These are phyloP conservation scores for Solea senegalensis DNA, from an alignment of 2,113 vertebrate species.

Conservation along the genomic window DNA sequence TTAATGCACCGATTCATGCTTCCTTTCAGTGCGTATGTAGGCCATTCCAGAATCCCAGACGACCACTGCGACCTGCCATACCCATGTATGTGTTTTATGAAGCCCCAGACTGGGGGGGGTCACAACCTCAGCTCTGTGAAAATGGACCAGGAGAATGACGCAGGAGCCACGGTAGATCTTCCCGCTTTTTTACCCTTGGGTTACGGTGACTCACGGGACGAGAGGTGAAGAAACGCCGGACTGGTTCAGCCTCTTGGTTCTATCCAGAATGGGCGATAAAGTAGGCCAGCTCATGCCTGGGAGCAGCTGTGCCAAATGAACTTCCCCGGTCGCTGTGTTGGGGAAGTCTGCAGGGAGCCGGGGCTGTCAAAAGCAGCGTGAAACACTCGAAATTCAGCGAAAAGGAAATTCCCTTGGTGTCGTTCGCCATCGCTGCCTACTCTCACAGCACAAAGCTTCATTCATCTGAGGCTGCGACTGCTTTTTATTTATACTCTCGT, in stretches of 20 bases:
- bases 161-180: slow-evolving; percentile 1
- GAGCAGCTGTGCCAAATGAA: slow-evolving; percentile 70
- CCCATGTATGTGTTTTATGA: slow-evolving; percentile 19
- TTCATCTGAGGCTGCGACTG: background rate
- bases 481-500: background rate
- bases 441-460: background rate
- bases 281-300: slow-evolving; percentile 75
- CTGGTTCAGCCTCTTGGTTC: slow-evolving; percentile 59
- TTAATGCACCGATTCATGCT: slow-evolving; percentile 41
- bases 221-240: slow-evolving; percentile 40
- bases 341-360: slow-evolving; percentile 53
- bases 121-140: slow-evolving; percentile 36
- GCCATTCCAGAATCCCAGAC: slow-evolving; percentile 33
- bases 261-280: slow-evolving; percentile 63
- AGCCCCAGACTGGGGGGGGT: slow-evolving; percentile 48
- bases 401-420: slow-evolving; percentile 9
- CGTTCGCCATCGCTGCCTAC: slow-evolving; percentile 6
- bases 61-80: slow-evolving; percentile 40
- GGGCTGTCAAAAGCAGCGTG: slow-evolving; percentile 50
- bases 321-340: slow-evolving; percentile 62
- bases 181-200: slow-evolving; percentile 9
- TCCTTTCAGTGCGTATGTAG: slow-evolving; percentile 50
- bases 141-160: slow-evolving; percentile 32
- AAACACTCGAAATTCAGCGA: slow-evolving; percentile 15
- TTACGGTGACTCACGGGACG: slow-evolving; percentile 18